Evolutionary conservation across 2,797 vertebrate species (phyloP).

Genomic region (Dermochelys coriacea): DNA sequence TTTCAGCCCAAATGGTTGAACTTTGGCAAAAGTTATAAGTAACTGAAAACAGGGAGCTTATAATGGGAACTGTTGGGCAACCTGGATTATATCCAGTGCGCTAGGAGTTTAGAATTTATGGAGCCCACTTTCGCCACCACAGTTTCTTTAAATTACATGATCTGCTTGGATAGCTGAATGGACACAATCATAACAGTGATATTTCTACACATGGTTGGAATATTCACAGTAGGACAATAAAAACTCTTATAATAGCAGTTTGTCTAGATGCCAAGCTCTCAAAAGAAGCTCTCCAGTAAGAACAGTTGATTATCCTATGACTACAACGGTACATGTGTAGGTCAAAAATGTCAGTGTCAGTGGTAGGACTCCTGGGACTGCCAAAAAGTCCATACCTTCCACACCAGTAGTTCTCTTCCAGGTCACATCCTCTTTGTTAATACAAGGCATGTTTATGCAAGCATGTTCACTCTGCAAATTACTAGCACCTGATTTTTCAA

Average conservation of each 20-base stretch:
- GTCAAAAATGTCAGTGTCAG: too few species aligned
- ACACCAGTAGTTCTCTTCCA: background rate
- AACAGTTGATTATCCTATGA: background rate
- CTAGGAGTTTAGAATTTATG: background rate
- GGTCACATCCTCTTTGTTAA: background rate
- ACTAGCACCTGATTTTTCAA: background rate
- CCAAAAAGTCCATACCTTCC: too few species aligned
- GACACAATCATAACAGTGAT: background rate
- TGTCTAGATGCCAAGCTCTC: background rate
- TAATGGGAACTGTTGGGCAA: background rate
- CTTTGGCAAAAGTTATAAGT: background rate
- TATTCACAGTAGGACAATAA: background rate
- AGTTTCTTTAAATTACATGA: background rate
- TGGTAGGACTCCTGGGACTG: too few species aligned
- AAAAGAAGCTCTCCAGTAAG: background rate
- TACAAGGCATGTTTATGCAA: background rate
- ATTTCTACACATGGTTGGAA: background rate
- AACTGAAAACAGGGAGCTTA: background rate
- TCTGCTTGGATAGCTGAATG: background rate
- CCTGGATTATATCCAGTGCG: background rate
- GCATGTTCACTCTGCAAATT: background rate
- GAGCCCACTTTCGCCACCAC: background rate
- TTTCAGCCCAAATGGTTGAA: too few species aligned
- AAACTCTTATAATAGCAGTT: background rate
- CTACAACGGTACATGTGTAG: too few species aligned